These are phyloP conservation scores for Microcebus griseorufus DNA, from an alignment of 2,113 vertebrate species.

Conservation along the genomic window DNA sequence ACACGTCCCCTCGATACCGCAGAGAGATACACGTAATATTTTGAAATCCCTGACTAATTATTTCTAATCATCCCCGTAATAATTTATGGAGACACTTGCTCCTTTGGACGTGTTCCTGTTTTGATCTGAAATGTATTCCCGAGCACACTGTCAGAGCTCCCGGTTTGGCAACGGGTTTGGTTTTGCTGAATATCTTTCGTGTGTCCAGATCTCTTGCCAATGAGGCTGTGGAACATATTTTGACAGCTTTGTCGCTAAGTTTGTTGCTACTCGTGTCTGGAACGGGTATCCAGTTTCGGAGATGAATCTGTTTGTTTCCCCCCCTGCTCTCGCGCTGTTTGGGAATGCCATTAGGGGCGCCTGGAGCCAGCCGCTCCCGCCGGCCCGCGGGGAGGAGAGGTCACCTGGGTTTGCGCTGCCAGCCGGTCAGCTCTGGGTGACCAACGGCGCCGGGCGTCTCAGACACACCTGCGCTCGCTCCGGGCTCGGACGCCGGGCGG, in stretches of 20 bases:
- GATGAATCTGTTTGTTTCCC: conserved; percentile 83
- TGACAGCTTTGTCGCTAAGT: conserved; percentile 90
- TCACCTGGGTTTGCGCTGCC: conserved; percentile 1
- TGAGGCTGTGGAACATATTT: conserved; percentile 89
- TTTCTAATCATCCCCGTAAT: conserved; percentile 88
- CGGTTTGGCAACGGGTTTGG: conserved; percentile 86
- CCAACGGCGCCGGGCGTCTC: neutral
- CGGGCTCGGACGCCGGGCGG: neutral
- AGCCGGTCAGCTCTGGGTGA: neutral
- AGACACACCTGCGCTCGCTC: neutral
- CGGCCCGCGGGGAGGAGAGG: neutral
- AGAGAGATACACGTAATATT: conserved; percentile 89
- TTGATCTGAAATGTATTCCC: conserved; percentile 88
- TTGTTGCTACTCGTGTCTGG: conserved; percentile 87
- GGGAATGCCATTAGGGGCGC: conserved; percentile 73
- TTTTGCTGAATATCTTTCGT: conserved; percentile 88
- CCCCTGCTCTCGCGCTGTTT: conserved; percentile 69
- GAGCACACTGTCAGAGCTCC: conserved; percentile 86
- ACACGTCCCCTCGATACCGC: conserved; percentile 85
- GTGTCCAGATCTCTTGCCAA: conserved; percentile 89
- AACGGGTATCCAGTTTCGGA: conserved; percentile 83
- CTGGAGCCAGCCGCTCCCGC: neutral
- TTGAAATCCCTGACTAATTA: conserved; percentile 90
- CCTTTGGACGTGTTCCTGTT: conserved; percentile 87
- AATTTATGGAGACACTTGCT: conserved; percentile 87